These are phyloP conservation scores for Lasaia peninsularis DNA, from an alignment of 1,140 invertebrate genomes.

Conservation along the genomic window DNA sequence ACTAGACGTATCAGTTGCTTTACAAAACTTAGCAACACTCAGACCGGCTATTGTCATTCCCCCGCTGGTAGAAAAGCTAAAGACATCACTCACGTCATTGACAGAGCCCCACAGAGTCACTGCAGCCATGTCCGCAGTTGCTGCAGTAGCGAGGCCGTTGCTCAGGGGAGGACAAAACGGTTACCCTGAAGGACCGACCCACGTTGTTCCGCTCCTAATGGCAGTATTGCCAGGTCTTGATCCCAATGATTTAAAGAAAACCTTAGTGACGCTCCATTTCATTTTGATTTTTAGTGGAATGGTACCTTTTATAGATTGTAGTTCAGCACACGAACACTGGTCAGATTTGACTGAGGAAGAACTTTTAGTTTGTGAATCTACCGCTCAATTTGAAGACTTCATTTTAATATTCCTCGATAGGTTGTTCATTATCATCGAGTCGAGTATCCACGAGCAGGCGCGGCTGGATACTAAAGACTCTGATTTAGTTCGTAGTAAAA, in stretches of 20 bases:
- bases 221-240: constrained; percentile 92
- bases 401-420: constrained; percentile 91
- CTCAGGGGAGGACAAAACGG: constrained; percentile 80
- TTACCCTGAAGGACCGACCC: constrained; percentile 87
- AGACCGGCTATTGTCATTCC: constrained; percentile 91
- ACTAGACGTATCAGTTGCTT: constrained; percentile 81
- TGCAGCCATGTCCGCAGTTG: constrained; percentile 86
- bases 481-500: constrained; percentile 79
- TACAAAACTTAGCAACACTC: constrained; percentile 87
- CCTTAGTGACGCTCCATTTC: constrained; percentile 87
- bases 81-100: constrained; percentile 87
- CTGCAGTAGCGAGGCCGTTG: constrained; percentile 83
- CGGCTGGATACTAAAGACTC: constrained; percentile 81
- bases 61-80: constrained; percentile 87
- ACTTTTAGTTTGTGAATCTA: constrained; percentile 85
- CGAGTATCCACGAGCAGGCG: constrained; percentile 82
- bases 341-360: constrained; percentile 88
- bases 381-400: constrained; percentile 90
- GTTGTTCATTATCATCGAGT: constrained; percentile 86
- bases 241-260: constrained; percentile 93
- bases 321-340: constrained; percentile 81
- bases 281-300: constrained; percentile 86
- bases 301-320: constrained; percentile 91
- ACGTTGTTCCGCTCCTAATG: constrained; percentile 89
- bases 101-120: constrained; percentile 93